These are phyloP conservation scores for Stichopus chloronotus DNA, from an alignment of 35 echinoderm and acorn worm species.

Conservation along the genomic window DNA sequence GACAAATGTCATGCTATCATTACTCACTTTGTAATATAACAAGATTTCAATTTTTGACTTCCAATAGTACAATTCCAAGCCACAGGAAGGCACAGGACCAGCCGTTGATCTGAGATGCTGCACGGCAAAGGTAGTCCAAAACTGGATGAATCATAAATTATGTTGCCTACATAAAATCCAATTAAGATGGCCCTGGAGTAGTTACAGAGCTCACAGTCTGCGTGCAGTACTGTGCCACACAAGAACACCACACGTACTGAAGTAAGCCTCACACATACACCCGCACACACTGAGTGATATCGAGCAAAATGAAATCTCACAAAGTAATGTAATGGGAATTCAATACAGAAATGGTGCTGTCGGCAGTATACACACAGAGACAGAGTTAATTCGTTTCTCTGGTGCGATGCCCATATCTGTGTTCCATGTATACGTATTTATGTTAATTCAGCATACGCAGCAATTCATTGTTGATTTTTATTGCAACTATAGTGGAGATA, in stretches of 20 bases:
- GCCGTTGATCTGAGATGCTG: neutral
- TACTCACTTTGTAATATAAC: neutral
- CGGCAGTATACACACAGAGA: no score
- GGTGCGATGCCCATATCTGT: no score
- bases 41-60: neutral
- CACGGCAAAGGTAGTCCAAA: neutral
- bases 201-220: no score
- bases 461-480: no score
- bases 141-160: constrained; percentile 29
- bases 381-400: no score
- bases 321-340: neutral
- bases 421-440: no score
- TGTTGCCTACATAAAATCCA: constrained; percentile 49
- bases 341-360: neutral
- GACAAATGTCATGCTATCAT: no score
- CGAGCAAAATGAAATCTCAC: neutral
- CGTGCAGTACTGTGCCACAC: no score
- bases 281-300: neutral
- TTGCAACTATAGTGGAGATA: no score
- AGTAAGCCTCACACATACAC: no score
- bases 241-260: no score
- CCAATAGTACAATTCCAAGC: neutral
- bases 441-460: no score
- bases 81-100: neutral
- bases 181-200: constrained; percentile 10